Conservation (phyloP, 2,888 invertebrate genomes). For the Smittia aterrima region DNA sequence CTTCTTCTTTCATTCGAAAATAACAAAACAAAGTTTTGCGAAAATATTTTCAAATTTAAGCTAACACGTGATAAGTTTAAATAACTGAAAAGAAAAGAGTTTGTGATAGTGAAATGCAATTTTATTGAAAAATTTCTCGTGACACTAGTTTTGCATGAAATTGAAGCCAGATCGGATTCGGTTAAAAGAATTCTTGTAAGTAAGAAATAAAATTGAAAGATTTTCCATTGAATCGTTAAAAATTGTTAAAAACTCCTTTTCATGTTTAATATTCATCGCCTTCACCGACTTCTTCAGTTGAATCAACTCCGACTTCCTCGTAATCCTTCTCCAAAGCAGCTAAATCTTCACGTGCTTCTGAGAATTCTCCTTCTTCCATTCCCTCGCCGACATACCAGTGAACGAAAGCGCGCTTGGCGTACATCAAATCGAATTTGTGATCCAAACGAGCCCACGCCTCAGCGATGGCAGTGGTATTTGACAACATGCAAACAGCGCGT, state of each 20-base stretch:
- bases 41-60: background rate
- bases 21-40: background rate
- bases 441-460: slow-evolving; percentile 94
- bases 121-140: slow-evolving; percentile 8
- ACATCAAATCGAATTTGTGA: slow-evolving; percentile 95
- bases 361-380: slow-evolving; percentile 85
- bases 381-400: slow-evolving; percentile 92
- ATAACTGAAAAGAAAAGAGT: background rate
- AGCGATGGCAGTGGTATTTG: slow-evolving; percentile 94
- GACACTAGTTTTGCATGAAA: background rate
- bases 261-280: slow-evolving; percentile 64
- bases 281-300: slow-evolving; percentile 67
- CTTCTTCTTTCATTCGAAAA: background rate
- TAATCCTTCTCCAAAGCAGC: slow-evolving; percentile 78
- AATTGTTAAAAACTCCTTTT: background rate
- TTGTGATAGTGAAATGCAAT: background rate
- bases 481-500: slow-evolving; percentile 94
- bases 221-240: background rate
- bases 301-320: slow-evolving; percentile 75
- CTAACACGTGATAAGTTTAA: background rate
- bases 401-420: slow-evolving; percentile 92
- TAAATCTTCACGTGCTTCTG: slow-evolving; percentile 83
- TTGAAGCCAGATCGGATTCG: background rate
- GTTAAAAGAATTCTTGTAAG: background rate
- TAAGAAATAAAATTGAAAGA: too few species aligned